Evolutionary conservation across 2,113 vertebrate species (phyloP).

Genomic region (Anser brachyrhynchus): DNA sequence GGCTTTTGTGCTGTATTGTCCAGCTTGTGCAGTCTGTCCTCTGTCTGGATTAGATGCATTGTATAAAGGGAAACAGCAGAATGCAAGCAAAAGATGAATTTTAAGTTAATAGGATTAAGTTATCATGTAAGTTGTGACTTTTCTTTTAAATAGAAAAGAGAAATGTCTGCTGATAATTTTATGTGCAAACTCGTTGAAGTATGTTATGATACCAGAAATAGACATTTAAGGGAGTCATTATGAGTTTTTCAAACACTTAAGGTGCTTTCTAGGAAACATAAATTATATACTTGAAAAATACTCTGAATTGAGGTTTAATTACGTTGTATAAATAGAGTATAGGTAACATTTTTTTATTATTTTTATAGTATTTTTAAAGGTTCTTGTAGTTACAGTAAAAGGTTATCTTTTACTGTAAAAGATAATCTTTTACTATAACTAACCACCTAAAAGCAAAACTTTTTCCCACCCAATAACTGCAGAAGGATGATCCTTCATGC

Average conservation of each 20-base stretch:
- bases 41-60: neutral
- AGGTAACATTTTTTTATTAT: neutral
- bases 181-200: neutral
- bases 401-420: neutral
- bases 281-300: neutral
- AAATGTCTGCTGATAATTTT: neutral
- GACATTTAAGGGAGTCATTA: neutral
- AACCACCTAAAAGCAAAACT: neutral
- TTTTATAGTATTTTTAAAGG: neutral
- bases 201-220: neutral
- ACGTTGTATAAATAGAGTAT: neutral
- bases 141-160: neutral
- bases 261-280: conserved; percentile 34
- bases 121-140: neutral
- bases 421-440: neutral
- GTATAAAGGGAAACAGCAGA: neutral
- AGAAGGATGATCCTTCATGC: neutral
- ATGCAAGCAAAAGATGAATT: neutral
- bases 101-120: neutral
- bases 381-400: neutral
- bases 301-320: neutral
- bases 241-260: neutral
- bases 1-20: neutral
- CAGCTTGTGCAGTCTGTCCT: neutral
- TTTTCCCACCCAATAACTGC: neutral